A percentile compares a stretch with the other conserved stretches of the same genome.
Conservation (phyloP, 2,797 vertebrate species). For the Glossophaga mutica region DNA sequence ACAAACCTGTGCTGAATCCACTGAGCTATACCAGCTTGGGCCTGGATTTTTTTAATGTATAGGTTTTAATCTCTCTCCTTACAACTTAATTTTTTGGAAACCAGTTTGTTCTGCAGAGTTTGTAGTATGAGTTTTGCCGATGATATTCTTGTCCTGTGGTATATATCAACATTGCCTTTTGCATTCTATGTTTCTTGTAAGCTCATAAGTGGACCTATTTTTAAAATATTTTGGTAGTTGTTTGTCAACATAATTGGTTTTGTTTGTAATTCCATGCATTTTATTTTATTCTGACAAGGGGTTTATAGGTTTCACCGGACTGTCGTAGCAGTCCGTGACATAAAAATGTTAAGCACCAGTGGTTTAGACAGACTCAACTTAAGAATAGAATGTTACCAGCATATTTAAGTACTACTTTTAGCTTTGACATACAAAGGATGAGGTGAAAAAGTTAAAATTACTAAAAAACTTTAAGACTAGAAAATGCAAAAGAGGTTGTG, state of each 20-base stretch:
- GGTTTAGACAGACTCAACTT: not conserved
- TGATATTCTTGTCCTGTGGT: not conserved
- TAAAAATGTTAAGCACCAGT: not conserved
- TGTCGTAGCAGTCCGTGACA: not conserved
- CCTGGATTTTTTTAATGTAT: not conserved
- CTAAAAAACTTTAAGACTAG: not conserved
- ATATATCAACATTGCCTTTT: not conserved
- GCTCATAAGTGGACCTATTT: not conserved
- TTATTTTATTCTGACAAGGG: not conserved
- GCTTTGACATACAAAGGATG: not conserved
- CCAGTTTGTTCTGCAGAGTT: not conserved
- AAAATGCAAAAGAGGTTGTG: not conserved
- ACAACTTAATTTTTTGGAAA: not conserved
- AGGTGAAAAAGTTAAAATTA: not conserved
- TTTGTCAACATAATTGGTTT: not conserved
- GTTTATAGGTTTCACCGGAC: not conserved
- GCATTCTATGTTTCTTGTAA: not conserved
- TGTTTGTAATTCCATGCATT: not conserved
- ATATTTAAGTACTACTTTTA: not conserved
- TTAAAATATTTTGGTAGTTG: slow-evolving; percentile 1
- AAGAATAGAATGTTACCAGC: not conserved
- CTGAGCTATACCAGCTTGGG: too few species aligned
- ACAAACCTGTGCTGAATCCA: too few species aligned
- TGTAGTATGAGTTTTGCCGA: not conserved
- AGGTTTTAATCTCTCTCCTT: not conserved